phyloP scores from a whole-genome alignment of 2,888 invertebrate species.

The Clunio marinus region DNA sequence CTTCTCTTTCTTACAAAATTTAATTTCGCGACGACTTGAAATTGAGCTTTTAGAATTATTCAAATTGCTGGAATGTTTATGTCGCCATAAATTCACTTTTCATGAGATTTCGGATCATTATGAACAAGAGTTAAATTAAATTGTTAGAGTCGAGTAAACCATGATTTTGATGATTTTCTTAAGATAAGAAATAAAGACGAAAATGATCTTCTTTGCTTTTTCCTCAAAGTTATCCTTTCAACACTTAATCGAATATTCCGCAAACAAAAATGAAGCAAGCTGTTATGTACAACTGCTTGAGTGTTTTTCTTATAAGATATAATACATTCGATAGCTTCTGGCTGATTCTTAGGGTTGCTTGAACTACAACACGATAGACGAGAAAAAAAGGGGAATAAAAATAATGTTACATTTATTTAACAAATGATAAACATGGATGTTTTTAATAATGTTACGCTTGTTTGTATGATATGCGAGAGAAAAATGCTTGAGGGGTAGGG shows the following conservation, averaged over 20 bases:
- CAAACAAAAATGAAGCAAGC: background rate
- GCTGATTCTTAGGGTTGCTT: slow-evolving; percentile 24
- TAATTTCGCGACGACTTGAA: background rate
- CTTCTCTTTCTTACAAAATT: background rate
- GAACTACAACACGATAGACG: slow-evolving; percentile 12
- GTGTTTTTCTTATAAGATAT: background rate
- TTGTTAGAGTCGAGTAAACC: background rate
- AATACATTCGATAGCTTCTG: background rate
- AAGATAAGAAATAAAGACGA: background rate
- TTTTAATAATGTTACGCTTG: slow-evolving; percentile 38
- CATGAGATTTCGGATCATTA: slow-evolving; percentile 25
- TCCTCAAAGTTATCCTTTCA: too few species aligned
- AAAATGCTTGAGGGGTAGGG: background rate
- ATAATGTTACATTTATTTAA: slow-evolving; percentile 36
- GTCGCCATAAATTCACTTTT: slow-evolving; percentile 9
- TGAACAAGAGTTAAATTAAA: slow-evolving; percentile 10
- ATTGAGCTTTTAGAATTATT: slow-evolving; percentile 32
- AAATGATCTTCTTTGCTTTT: too few species aligned
- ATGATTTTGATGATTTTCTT: background rate
- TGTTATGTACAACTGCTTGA: background rate
- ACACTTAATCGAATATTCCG: too few species aligned
- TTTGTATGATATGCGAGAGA: slow-evolving; percentile 12
- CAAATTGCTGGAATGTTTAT: slow-evolving; percentile 34
- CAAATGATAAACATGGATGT: slow-evolving; percentile 38
- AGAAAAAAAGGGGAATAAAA: slow-evolving; percentile 20